Evolutionary conservation across 2,888 invertebrate species (phyloP).

Genomic region (Erebia epiphron): DNA sequence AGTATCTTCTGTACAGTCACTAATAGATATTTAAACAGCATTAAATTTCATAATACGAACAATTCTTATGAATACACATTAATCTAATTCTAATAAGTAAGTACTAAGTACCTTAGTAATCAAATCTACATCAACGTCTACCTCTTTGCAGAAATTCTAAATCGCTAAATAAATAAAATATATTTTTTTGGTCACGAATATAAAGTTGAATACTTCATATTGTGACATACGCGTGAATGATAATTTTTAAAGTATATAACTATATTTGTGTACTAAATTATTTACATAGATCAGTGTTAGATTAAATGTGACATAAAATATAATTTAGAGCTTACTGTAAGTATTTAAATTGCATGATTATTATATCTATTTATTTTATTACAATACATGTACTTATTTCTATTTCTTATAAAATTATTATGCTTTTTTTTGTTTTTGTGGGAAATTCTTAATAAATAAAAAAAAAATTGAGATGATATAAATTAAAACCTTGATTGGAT

Average conservation of each 20-base stretch:
- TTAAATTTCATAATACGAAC: conserved; percentile 37
- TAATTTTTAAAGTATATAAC: background rate
- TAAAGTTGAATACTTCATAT: background rate
- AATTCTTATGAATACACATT: conserved; percentile 69
- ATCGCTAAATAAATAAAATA: conserved; percentile 3
- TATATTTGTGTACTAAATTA: conserved; percentile 17
- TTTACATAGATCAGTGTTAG: conserved; percentile 17
- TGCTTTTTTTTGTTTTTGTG: background rate
- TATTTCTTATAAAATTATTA: background rate
- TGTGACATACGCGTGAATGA: conserved; percentile 7
- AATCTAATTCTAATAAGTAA: conserved; percentile 54
- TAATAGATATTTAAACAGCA: background rate
- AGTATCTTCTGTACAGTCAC: background rate
- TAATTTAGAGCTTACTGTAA: conserved; percentile 15
- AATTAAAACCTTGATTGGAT: background rate
- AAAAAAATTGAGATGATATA: background rate
- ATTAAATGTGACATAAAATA: conserved; percentile 17
- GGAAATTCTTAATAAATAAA: no score
- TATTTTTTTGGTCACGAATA: conserved; percentile 20
- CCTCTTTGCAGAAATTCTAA: conserved; percentile 60
- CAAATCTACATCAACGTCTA: conserved; percentile 50
- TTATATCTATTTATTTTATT: background rate
- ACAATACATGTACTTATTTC: background rate
- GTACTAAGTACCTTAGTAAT: no score
- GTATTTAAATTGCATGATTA: conserved; percentile 6